Evolutionary conservation across 2,888 invertebrate species (phyloP).

Genomic region (Ariolimax columbianus): DNA sequence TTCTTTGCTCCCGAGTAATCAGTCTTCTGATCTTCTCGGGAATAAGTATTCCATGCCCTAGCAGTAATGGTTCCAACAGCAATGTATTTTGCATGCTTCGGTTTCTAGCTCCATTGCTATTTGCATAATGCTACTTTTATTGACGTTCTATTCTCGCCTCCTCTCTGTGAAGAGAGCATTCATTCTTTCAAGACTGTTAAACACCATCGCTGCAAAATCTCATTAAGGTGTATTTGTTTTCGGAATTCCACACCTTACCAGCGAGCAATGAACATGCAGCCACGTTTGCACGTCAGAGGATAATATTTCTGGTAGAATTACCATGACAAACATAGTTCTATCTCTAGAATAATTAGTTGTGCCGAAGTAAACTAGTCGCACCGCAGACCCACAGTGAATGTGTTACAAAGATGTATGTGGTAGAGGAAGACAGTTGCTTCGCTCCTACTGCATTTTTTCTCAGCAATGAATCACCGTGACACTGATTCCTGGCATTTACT

Average conservation of each 20-base stretch:
- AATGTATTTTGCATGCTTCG: too few relatives aligned
- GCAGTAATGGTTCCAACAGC: too few relatives aligned
- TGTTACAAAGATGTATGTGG: conserved; percentile 8
- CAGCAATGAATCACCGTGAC: conserved; percentile 24
- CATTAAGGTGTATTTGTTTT: neutral
- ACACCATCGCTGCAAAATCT: neutral
- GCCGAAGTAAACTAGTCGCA: neutral
- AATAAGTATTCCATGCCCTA: too few relatives aligned
- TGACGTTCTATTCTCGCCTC: neutral
- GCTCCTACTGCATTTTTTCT: neutral
- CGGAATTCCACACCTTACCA: neutral
- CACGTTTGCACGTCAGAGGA: neutral
- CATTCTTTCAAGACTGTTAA: neutral
- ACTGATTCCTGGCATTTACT: conserved; percentile 11
- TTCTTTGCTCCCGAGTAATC: too few relatives aligned
- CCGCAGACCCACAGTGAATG: neutral
- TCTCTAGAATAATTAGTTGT: neutral
- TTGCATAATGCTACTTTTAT: neutral
- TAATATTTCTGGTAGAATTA: conserved; percentile 17
- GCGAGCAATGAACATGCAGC: conserved; percentile 6
- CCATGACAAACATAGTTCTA: neutral
- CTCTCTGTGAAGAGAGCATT: neutral
- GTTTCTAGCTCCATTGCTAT: too few relatives aligned
- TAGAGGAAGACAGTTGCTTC: neutral
- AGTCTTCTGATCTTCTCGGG: too few relatives aligned